A percentile compares a stretch with the other conserved stretches of the same genome.
phyloP scores from a whole-genome alignment of 2,113 vertebrate species.

The Ictalurus furcatus region DNA sequence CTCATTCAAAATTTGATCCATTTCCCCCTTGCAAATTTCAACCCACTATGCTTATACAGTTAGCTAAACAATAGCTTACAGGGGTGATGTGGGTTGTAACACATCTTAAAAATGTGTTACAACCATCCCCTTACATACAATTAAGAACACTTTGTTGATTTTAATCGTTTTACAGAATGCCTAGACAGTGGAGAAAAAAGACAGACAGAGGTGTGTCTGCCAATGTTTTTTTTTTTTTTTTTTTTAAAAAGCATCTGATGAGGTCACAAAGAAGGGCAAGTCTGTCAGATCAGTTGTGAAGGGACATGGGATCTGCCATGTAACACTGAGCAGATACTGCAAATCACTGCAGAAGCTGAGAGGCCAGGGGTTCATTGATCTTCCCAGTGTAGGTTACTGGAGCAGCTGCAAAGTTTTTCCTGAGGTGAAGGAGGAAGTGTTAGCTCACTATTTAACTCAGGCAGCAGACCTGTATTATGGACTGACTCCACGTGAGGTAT shows the following conservation, averaged over 20 bases:
- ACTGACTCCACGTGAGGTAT: constrained; percentile 30
- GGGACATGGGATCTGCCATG: not conserved
- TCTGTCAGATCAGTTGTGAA: constrained; percentile 2
- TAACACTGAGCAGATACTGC: constrained; percentile 35
- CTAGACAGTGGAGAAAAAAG: not conserved
- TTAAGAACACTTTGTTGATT: not conserved
- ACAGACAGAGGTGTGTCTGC: not conserved
- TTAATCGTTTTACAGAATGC: not conserved
- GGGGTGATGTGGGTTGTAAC: not conserved
- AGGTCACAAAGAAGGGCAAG: constrained; percentile 15
- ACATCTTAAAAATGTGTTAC: not conserved
- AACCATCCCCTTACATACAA: not conserved
- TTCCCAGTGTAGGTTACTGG: constrained; percentile 4
- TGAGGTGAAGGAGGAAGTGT: not conserved
- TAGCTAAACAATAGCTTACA: constrained; percentile 11
- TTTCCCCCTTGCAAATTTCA: constrained; percentile 11
- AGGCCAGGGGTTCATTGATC: not conserved
- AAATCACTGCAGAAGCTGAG: not conserved
- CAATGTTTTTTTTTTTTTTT: too few species aligned
- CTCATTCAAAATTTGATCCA: not conserved
- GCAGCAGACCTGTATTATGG: constrained; percentile 36
- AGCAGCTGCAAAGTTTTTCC: not conserved
- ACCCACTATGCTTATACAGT: not conserved
- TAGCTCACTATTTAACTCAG: constrained; percentile 30
- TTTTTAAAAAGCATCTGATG: constrained; percentile 21